These are phyloP conservation scores for Ciconia stormi DNA, from an alignment of 2,113 vertebrate species.

Conservation along the genomic window DNA sequence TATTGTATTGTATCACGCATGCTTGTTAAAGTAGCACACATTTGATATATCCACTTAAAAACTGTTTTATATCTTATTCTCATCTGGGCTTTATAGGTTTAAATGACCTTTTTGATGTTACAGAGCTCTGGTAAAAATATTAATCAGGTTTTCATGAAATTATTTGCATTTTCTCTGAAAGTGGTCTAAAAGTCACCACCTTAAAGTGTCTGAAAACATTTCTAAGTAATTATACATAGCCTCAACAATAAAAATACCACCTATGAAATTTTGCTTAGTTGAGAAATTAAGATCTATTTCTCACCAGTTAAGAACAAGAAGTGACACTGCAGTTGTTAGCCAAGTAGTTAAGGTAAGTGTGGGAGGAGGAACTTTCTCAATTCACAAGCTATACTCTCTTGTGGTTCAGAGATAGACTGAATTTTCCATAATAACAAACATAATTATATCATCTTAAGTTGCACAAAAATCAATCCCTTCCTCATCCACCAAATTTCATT, in stretches of 20 bases:
- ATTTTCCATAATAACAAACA: background rate
- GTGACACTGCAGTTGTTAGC: background rate
- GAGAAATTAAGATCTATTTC: background rate
- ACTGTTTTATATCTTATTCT: background rate
- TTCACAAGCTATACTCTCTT: background rate
- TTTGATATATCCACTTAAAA: background rate
- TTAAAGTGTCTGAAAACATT: background rate
- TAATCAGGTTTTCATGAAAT: background rate
- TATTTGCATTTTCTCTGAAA: background rate
- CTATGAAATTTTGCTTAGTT: background rate
- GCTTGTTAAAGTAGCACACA: background rate
- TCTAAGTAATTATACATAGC: background rate
- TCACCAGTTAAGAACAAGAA: background rate
- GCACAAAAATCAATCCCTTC: background rate
- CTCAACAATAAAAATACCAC: background rate
- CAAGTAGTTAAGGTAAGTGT: background rate
- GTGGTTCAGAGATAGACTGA: background rate
- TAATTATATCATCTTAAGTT: background rate
- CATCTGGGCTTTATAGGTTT: background rate
- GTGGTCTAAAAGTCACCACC: background rate
- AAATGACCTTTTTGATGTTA: background rate
- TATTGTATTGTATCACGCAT: background rate
- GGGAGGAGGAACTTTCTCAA: background rate
- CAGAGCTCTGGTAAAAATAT: background rate
- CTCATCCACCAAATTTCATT: background rate